Conservation (phyloP, 2,888 invertebrate species). For the Aporophyla nigra region DNA sequence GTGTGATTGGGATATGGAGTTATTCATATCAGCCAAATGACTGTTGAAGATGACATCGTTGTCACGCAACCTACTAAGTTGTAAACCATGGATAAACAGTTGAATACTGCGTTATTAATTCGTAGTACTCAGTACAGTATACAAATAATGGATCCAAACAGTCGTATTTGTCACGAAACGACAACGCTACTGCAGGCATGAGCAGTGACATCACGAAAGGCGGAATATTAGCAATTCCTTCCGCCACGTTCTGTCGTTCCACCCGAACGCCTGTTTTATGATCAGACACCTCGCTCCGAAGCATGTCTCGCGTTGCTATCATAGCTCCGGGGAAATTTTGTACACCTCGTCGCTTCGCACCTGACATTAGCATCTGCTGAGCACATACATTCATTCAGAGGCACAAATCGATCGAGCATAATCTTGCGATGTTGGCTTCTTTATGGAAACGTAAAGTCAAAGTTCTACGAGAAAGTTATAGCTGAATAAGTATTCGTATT, state of each 20-base stretch:
- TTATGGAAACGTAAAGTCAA: neutral
- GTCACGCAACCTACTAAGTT: neutral
- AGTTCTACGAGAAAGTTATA: neutral
- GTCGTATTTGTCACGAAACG: constrained; percentile 13
- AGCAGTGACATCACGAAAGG: constrained; percentile 64
- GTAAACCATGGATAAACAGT: neutral
- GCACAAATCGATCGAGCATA: constrained; percentile 7
- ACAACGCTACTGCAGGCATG: constrained; percentile 20
- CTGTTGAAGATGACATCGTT: neutral
- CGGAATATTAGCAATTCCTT: constrained; percentile 69
- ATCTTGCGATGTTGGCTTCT: neutral
- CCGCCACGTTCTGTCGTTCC: constrained; percentile 65
- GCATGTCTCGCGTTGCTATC: constrained; percentile 61
- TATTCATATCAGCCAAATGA: neutral
- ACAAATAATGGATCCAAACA: constrained; percentile 15
- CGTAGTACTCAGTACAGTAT: neutral
- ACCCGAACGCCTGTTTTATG: constrained; percentile 64
- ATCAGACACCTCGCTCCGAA: constrained; percentile 59
- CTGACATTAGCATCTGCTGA: constrained; percentile 41
- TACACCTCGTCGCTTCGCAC: constrained; percentile 57
- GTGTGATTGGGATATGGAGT: too few species aligned
- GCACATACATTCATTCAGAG: constrained; percentile 26
- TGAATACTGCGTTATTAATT: neutral
- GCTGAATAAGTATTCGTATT: neutral
- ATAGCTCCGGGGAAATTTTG: constrained; percentile 64